Conservation (phyloP, 2,888 invertebrate genomes). For the Scrobipalpa atriplicella region DNA sequence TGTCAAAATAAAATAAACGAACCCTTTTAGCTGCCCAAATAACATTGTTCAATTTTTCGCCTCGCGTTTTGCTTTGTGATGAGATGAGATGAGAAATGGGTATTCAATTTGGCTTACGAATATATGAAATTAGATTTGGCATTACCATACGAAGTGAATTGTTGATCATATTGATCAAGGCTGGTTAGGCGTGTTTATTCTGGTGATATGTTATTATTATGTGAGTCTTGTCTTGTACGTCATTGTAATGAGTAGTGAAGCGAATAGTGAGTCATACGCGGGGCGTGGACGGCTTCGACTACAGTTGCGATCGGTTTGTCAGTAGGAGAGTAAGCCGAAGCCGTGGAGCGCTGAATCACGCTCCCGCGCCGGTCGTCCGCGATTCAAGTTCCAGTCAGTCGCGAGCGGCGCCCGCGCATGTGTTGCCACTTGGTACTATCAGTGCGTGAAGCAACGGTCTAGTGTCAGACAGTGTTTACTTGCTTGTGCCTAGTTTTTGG, state of each 20-base stretch:
- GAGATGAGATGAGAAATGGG: constrained; percentile 11
- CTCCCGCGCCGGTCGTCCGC: constrained; percentile 51
- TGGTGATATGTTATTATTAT: constrained; percentile 17
- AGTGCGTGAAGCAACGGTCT: constrained; percentile 69
- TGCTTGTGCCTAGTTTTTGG: constrained; percentile 43
- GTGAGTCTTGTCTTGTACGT: constrained; percentile 48
- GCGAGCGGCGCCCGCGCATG: constrained; percentile 66
- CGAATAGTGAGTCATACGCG: constrained; percentile 35
- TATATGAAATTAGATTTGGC: constrained; percentile 4
- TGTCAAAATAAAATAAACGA: neutral
- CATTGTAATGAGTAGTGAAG: constrained; percentile 52
- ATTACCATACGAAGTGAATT: neutral
- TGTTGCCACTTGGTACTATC: constrained; percentile 56
- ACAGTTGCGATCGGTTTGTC: constrained; percentile 42
- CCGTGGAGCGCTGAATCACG: constrained; percentile 68
- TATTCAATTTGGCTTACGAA: constrained; percentile 4
- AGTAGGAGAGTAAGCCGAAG: constrained; percentile 59
- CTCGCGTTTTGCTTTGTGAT: neutral
- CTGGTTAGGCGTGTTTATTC: neutral
- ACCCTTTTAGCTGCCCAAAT: neutral
- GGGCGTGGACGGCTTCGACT: constrained; percentile 38
- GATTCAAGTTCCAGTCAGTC: constrained; percentile 48
- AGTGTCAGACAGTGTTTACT: constrained; percentile 43
- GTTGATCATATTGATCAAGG: constrained; percentile 5
- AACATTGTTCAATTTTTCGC: constrained; percentile 2